A percentile compares a stretch with the other conserved stretches of the same genome.
Conservation (phyloP, 2,113 vertebrate genomes). For the Brienomyrus brachyistius region DNA sequence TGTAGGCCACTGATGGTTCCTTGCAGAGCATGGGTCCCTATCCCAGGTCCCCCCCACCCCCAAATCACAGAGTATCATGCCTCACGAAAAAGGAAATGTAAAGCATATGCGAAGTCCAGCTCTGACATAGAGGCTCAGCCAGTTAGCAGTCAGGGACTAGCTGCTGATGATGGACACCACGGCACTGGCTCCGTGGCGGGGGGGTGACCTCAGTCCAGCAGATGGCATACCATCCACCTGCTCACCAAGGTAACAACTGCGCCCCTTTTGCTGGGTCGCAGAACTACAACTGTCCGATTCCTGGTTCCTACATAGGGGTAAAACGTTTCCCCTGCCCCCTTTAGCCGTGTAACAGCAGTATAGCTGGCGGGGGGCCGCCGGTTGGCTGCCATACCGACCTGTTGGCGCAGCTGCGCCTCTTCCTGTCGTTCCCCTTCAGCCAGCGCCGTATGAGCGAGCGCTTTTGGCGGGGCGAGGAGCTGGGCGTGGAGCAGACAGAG, state of each 20-base stretch:
- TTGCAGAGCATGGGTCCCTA: neutral
- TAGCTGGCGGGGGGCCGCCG: neutral
- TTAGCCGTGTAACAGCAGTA: neutral
- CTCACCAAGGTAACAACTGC: neutral
- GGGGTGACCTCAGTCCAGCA: neutral
- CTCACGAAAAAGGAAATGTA: neutral
- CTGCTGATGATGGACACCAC: neutral
- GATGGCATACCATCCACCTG: neutral
- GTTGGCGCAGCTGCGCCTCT: slow-evolving; percentile 66
- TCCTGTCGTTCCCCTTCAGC: slow-evolving; percentile 67
- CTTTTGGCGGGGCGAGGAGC: slow-evolving; percentile 70
- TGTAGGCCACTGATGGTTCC: neutral
- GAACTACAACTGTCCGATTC: neutral
- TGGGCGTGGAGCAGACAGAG: slow-evolving; percentile 77
- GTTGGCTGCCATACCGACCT: slow-evolving; percentile 62
- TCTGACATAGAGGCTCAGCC: neutral
- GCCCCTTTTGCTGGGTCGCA: neutral
- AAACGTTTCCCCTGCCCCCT: neutral
- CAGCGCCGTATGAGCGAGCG: slow-evolving; percentile 74
- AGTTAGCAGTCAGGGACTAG: neutral
- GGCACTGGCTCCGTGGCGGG: neutral
- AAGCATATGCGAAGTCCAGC: neutral
- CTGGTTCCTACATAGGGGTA: neutral
- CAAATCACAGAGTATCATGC: neutral
- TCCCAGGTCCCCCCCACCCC: neutral